These are phyloP conservation scores for Smittia aterrima DNA, from an alignment of 2,888 invertebrate genomes.

Conservation along the genomic window DNA sequence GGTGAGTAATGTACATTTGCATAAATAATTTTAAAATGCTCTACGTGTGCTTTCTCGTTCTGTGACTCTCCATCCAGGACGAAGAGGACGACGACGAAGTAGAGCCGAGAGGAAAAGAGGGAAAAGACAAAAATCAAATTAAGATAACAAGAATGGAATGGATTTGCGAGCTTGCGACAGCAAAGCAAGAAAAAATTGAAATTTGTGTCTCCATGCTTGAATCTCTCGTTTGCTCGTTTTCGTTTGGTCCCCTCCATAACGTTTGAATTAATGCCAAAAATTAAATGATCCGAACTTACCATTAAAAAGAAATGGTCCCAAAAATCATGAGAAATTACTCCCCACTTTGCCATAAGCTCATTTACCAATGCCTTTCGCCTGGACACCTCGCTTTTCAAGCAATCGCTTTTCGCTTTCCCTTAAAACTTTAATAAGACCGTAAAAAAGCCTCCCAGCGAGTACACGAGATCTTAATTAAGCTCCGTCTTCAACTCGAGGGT, in stretches of 20 bases:
- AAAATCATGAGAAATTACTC: constrained; percentile 32
- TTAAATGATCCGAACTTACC: constrained; percentile 37
- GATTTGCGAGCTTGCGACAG: constrained; percentile 28
- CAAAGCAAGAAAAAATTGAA: constrained; percentile 31
- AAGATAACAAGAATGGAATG: constrained; percentile 39
- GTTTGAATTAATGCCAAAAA: constrained; percentile 41
- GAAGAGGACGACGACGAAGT: neutral
- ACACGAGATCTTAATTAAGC: constrained; percentile 2
- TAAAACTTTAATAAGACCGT: constrained; percentile 8
- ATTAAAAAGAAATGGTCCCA: constrained; percentile 35
- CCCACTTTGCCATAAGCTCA: constrained; percentile 20
- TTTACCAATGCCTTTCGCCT: constrained; percentile 9
- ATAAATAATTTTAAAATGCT: constrained; percentile 35
- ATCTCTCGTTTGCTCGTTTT: constrained; percentile 3
- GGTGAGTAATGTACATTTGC: constrained; percentile 40
- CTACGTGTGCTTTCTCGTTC: neutral
- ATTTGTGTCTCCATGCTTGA: constrained; percentile 17
- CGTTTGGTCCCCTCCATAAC: neutral
- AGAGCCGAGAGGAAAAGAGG: neutral
- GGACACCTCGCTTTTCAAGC: neutral
- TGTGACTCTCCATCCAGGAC: neutral
- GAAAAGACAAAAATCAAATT: constrained; percentile 19
- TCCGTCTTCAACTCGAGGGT: neutral
- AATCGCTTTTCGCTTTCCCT: neutral
- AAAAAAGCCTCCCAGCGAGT: constrained; percentile 1